phyloP scores from a whole-genome alignment of 2,888 invertebrate genomes.

The Fabriciana adippe region DNA sequence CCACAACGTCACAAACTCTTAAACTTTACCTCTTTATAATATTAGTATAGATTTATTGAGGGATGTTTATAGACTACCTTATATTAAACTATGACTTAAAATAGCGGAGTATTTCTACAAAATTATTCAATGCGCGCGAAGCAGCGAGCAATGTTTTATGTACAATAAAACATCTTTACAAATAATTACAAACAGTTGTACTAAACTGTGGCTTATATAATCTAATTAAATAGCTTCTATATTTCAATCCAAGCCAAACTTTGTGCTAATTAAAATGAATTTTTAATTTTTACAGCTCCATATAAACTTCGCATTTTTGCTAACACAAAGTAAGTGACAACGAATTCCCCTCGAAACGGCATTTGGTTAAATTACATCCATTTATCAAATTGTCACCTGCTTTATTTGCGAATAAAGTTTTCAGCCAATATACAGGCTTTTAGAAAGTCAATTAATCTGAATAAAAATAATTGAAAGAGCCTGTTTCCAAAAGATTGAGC shows the following conservation, averaged over 20 bases:
- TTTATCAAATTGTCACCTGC: constrained; percentile 47
- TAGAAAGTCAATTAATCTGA: constrained; percentile 42
- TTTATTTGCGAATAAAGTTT: constrained; percentile 45
- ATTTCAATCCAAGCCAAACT: background rate
- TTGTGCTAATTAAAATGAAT: background rate
- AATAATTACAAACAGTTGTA: no score
- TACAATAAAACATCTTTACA: no score
- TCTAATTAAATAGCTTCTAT: no score
- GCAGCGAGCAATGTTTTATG: no score
- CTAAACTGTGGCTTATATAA: no score
- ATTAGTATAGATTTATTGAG: no score
- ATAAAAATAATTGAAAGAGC: constrained; percentile 38
- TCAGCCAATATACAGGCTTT: constrained; percentile 39
- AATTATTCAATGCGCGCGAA: no score
- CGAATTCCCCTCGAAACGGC: constrained; percentile 41
- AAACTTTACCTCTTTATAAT: no score
- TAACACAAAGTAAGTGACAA: constrained; percentile 46
- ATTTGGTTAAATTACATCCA: constrained; percentile 44
- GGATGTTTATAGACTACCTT: no score
- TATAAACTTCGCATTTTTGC: constrained; percentile 22
- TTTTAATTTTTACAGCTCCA: background rate
- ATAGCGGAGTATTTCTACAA: no score
- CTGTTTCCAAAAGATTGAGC: constrained; percentile 14
- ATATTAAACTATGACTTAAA: no score
- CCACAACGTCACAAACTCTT: no score